These are phyloP conservation scores for Monarcha castaneiventris DNA, from an alignment of 2,113 vertebrate species.

Conservation along the genomic window DNA sequence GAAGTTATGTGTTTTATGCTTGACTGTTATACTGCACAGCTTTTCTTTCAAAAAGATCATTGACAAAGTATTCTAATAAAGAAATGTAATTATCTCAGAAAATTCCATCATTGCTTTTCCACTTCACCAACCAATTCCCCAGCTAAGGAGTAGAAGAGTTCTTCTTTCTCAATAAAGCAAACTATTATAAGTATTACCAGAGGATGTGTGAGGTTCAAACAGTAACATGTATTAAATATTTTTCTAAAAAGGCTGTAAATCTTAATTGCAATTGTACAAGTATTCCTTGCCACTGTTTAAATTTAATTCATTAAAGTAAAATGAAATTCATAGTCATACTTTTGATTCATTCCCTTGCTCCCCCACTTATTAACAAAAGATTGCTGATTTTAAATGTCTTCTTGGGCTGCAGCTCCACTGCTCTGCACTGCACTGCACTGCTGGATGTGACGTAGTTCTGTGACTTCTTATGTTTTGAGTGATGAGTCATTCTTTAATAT, in stretches of 20 bases:
- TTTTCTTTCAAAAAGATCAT: slow-evolving; percentile 25
- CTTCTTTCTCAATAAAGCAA: slow-evolving; percentile 17
- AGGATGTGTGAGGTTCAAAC: neutral
- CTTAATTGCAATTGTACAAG: neutral
- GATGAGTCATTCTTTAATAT: slow-evolving; percentile 31
- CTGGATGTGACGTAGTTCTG: slow-evolving; percentile 21
- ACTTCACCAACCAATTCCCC: neutral
- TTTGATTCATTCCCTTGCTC: neutral
- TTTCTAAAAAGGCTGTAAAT: neutral
- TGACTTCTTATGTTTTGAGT: neutral
- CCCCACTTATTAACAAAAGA: neutral
- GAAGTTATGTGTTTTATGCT: neutral
- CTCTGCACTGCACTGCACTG: neutral
- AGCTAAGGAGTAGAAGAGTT: neutral
- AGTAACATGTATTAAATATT: neutral
- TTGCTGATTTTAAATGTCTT: neutral
- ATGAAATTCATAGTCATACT: neutral
- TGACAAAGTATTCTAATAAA: slow-evolving; percentile 20
- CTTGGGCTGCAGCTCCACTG: neutral
- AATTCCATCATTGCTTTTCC: slow-evolving; percentile 42
- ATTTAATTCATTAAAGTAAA: slow-evolving; percentile 6
- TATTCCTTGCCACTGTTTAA: neutral
- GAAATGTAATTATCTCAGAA: slow-evolving; percentile 32
- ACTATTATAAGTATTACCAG: neutral
- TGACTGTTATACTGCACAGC: neutral